Conservation (phyloP, 2,888 invertebrate species). For the Cyrtodaria siliqua region DNA sequence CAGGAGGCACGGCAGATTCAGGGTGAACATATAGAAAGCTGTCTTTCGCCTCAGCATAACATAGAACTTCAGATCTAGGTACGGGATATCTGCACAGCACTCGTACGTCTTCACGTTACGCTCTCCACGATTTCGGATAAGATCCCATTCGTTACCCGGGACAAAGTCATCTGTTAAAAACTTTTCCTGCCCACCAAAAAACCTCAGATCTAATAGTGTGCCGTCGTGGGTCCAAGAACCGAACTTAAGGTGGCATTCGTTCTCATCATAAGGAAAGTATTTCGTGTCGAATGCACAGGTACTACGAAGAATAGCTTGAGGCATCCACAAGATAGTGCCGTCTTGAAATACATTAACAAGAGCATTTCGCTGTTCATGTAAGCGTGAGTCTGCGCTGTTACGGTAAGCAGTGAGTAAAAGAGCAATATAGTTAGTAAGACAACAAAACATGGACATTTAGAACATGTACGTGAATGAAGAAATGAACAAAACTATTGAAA, state of each 20-base stretch:
- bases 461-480: too few relatives aligned
- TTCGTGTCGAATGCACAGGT: slow-evolving; percentile 85
- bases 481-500: too few relatives aligned
- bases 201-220: slow-evolving; percentile 79
- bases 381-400: slow-evolving; percentile 85
- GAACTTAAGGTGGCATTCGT: slow-evolving; percentile 84
- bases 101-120: slow-evolving; percentile 81
- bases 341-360: slow-evolving; percentile 80
- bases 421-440: too few relatives aligned
- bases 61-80: slow-evolving; percentile 83
- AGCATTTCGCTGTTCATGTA: slow-evolving; percentile 85
- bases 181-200: slow-evolving; percentile 66
- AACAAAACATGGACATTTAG: too few relatives aligned
- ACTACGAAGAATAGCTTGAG: slow-evolving; percentile 84
- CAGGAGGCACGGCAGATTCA: slow-evolving; percentile 85
- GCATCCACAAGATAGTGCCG: slow-evolving; percentile 82
- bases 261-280: slow-evolving; percentile 85
- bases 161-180: slow-evolving; percentile 82
- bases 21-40: slow-evolving; percentile 85
- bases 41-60: slow-evolving; percentile 78
- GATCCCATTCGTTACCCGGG: slow-evolving; percentile 85
- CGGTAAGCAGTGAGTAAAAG: slow-evolving; percentile 1
- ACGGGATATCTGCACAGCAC: slow-evolving; percentile 83
- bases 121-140: slow-evolving; percentile 79
- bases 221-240: slow-evolving; percentile 86